These are phyloP conservation scores for Mastomys coucha DNA, from an alignment of 2,113 vertebrate species.

Conservation along the genomic window DNA sequence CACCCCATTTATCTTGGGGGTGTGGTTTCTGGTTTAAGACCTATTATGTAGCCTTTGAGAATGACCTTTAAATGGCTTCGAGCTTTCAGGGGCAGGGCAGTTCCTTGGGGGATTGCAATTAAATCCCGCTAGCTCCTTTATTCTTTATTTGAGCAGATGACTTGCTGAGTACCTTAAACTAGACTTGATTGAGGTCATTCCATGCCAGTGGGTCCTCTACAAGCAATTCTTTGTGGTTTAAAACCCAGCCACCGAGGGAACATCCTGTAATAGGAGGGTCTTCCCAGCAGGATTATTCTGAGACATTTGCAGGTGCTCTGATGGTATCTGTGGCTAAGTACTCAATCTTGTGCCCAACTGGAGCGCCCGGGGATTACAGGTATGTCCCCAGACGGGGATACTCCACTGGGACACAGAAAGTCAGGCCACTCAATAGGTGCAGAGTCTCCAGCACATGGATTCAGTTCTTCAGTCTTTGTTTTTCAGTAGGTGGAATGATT, in stretches of 20 bases:
- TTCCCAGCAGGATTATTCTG: neutral
- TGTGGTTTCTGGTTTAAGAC: neutral
- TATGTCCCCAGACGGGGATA: too few relatives aligned
- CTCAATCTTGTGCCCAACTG: neutral
- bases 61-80: conserved; percentile 44
- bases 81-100: neutral
- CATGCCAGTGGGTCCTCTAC: neutral
- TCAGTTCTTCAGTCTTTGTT: neutral
- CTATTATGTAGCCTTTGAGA: neutral
- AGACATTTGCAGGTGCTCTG: neutral
- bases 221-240: conserved; percentile 43
- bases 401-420: neutral
- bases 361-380: neutral
- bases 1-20: neutral
- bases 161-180: conserved; percentile 31
- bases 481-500: neutral
- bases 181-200: conserved; percentile 19
- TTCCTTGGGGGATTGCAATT: conserved; percentile 27
- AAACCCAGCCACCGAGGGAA: neutral
- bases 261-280: neutral
- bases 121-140: conserved; percentile 38
- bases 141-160: conserved; percentile 41
- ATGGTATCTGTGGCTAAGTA: neutral
- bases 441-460: neutral
- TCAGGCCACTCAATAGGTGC: neutral